Evolutionary conservation across 2,797 vertebrate genomes (phyloP), one percentile per base, ranked within the genome.

Genomic region (Triplophysa bombifrons): DNA sequence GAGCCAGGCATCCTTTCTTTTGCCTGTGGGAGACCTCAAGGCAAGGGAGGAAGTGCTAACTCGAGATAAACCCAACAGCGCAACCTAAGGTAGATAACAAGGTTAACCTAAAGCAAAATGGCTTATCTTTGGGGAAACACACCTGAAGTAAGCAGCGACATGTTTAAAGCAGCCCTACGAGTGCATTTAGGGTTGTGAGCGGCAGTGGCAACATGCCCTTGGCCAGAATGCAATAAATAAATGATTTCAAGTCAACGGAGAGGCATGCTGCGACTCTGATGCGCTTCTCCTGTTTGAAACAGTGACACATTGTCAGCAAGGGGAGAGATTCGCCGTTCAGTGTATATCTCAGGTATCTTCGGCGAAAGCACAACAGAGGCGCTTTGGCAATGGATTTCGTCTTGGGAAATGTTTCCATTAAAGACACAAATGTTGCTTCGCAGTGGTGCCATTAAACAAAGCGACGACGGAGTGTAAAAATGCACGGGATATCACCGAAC

Each of bases 101-200:
- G 72, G 78, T 86, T 86, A 86, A 85, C 84, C 85, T 68, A 78
- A 74, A 84, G 87, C 85, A 81, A 82, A 82, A 85, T 64, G 71
- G 72, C 80, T 85, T 84, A 85, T 85, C 80, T 77, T 72, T 82
- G 78, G 75, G 81, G 72, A 84, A 85, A 83, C 80, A 83, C 84
- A 86, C 83, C 69, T 80, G 82, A 84, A 75, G 76, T 64, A 51
- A 65, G 56, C 50, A 22, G 72, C 79, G 81, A 80, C 74, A 85
- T 81, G 78, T 81, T 81, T 83, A 79, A 76, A 86, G 74, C 58
- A 34, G 71, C 74, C 61, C 81, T 84, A 71, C 60, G 71, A 74
- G 70, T 77, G 76, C 50, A 79, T 85, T 85, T 85, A 76, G 76
- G 80, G 51, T 55, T 71, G 65, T 72, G 74, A 81, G 63, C 72